Evolutionary conservation across 2,888 invertebrate genomes (phyloP), one percentile per base, ranked within the genome.

Genomic region (Copidosoma aretas): DNA sequence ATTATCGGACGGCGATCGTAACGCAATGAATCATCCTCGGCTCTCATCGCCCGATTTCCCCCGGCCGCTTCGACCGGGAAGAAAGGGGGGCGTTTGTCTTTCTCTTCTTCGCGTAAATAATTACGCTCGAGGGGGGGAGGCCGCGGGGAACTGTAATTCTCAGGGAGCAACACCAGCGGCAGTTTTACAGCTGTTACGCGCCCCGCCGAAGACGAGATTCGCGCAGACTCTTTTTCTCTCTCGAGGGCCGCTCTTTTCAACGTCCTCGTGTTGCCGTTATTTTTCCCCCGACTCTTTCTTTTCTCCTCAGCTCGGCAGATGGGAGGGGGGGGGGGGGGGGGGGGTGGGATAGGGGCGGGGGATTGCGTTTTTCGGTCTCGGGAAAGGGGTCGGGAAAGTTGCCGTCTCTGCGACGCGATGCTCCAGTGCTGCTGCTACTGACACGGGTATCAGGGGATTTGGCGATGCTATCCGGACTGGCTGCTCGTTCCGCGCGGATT

Each of bases 141-240:
- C 15, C 53, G 53, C 19, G 24, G 15, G 52, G 19, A 32, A 57
- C 32, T 32, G 19, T 25, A 3, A 46, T 24, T 25, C 46, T 43
- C 2, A 46, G 43, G 43, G 17, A 12, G 15, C 4, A 8, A 46
- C 17, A 3, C 43, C 12, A 46, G 15, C 32, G 32, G 32, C 32
- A 5, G 32, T 32, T 32, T 32, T 32, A 32, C 43, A 46, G 43
- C 43, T 46, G 43, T 46, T 46, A 12, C 43, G 12, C 43, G 43
- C 41, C 14, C 14, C 41, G 41, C 8, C 41, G 41, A 14, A 41
- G 41, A 41, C 2, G 17, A 46, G 4, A 12, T 17, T 46, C 43
- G 43, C 17, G 64, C 67, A 41, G 64, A 51, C 69, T 58, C 17
- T 22, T 52, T n/a, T 60, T 64, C 60, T 68, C 68, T 60, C 64